Base-by-base conservation (phyloP, 2,888 invertebrate species). In the Pachymerium ferrugineum region DNA sequence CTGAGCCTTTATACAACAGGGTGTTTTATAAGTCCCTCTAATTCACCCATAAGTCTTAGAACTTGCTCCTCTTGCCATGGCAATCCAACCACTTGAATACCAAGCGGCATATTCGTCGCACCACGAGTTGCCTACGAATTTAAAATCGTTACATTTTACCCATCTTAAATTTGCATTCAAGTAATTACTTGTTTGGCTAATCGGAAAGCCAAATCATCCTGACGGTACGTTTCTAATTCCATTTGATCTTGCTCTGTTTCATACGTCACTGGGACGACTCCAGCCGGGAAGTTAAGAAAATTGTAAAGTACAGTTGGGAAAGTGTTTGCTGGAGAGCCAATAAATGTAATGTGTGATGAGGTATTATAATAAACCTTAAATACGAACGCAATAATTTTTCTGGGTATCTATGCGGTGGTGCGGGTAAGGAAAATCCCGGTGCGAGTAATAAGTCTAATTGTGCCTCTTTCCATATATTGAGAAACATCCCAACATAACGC, bases 21-120 rank as follows among this genome's bases (percentile, higher is more conserved):
- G 12, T 14, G 54, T 30, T 69, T 69, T 1, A 54, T 22, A 25
- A 54, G 54, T 25, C 54, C 54, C 25, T 83, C 81, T 6, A 84
- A 75, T 35, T 82, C 82, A 69, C 78, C 79, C 83, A 84, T 83
- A 5, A 81, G 78, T n/a, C 83, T 75, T 4, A 83, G 79, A 5
- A 81, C 81, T 30, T 80, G 74, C 76, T 84, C 84, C 74, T 84
- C 84, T 74, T 81, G 79, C 78, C 79, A 84, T 1, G 84, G 84
- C n/a, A 82, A 78, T 1, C 79, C 80, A n/a, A 81, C 81, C 75
- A 83, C 79, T 78, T 84, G 84, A 6, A 84, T 81, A 67, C 79
- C 79, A 14, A 84, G 80, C 4, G 84, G 83, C 75, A 83, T 78
- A 6, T 82, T 82, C 29, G 77, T 78, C 3, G 80, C 77, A 14